Base-by-base conservation (phyloP, 2,797 vertebrate genomes). In the Sarcophilus harrisii region DNA sequence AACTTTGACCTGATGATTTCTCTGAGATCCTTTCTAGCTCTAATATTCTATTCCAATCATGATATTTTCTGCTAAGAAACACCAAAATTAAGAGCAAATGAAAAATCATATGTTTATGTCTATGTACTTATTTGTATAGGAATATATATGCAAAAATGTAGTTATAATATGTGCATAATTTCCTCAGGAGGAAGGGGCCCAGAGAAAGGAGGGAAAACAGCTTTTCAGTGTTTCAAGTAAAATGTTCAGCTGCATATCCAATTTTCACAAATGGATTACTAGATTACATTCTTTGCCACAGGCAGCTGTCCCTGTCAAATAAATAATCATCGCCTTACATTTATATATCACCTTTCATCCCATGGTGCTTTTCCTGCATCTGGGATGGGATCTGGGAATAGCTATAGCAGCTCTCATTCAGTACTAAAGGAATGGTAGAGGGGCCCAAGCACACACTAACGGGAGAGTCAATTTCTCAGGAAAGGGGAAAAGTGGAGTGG, bases 281-380 rank as follows among this genome's bases (percentile, higher is more conserved):
- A 95, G 97, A 97, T 97, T 96, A 98, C 97, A 97, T 96, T 96
- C 96, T 94, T 97, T 94, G 92, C 97, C 95, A 66, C 95, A 90
- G 91, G 97, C 97, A 98, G 97, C 97, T 98, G 98, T 98, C 97
- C 96, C 97, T 97, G 97, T 97, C 98, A 97, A 94, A 96, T 97
- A 98, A 97, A 97, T 97, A 96, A 97, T 96, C 97, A 93, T 92
- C 52, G 93, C 97, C 97, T 97, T 96, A 95, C 97, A 96, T 94
- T 95, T 96, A 66, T 93, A 93, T 94, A 97, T 97, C 97, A 96
- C 96, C 96, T 98, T 97, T 96, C 97, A 95, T 59, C 95, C 94
- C 81, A 16, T 58, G 54, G 96, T 93, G 95, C 96, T 94, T 9
- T 28, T 49, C 94, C 94, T 96, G 11, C 14, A 38, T 73, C 66